Base-by-base conservation (phyloP, 2,797 vertebrate genomes). In the Hyperoplus lanceolatus region DNA sequence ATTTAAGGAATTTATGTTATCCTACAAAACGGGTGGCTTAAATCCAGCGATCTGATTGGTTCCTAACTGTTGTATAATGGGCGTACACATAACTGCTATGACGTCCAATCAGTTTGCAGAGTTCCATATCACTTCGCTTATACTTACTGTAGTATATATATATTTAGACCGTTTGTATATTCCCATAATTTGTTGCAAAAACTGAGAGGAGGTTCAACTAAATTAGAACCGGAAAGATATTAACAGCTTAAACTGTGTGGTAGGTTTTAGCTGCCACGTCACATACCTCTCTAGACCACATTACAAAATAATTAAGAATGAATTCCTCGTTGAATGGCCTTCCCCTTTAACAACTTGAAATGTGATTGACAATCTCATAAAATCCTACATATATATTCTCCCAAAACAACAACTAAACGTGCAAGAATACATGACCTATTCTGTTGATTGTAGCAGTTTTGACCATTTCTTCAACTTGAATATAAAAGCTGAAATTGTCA, bases 341-440 rank as follows among this genome's bases (percentile, higher is more conserved):
- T 65, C 11, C 12, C 36, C 61, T 39, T 36, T 29, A 16, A 21
- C 50, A 61, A 3, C 15, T 46, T 67, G 51, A 80, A 88, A 86
- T 77, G 64, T 38, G 7, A 66, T 4, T 0, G 38, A 64, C 8
- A 62, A 70, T 41, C 39, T 58, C 62, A 73, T 4, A 10, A 77
- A 29, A 29, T 29, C 29, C 29, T 29, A 56, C 10, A 63, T 59
- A 1, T 29, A 68, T 6, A 11, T 38, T 77, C 64, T 80, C 59
- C 72, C 62, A 66, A 4, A 57, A 43, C 18, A 9, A 1, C 16
- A 7, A 65, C 29, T 29, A 29, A 29, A 29, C 29, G 70, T 70
- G 1, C 45, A 86, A 70, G 61, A 65, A 66, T 14, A 46, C 12
- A 36, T 48, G 13, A 13, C 8, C 10, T 51, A 5, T 39, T 8